Evolutionary conservation across 2,797 vertebrate genomes (phyloP), one percentile per base, ranked within the genome.

Genomic region (Carcharodon carcharias): DNA sequence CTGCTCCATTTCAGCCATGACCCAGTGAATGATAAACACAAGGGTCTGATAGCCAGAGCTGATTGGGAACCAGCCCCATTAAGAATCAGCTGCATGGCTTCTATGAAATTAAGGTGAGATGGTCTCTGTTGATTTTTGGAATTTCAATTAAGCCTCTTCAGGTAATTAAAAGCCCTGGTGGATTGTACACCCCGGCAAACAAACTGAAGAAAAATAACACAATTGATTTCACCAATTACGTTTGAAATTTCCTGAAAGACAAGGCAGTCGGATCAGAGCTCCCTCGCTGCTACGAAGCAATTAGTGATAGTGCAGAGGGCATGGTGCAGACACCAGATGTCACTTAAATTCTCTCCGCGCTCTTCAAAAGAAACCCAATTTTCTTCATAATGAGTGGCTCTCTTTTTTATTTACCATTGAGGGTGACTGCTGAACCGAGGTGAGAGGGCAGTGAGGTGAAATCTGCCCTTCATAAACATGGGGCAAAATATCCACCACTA

Each of bases 331-430:
- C 96, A 96, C 96, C 63, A 96, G 96, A 96, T 96, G 96, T 97
- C 96, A 96, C 95, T 96, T 96, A 69, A 97, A 96, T 96, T 96
- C 96, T 97, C 63, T 0, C n/a, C 96, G 93, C 96, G 95, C 96
- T 89, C 94, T 96, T 97, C 96, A 87, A 96, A 97, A 96, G 97
- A 96, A 96, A 96, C 96, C 96, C 96, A 96, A 96, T 97, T 97
- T 97, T 96, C 96, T 89, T 71, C 96, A 96, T 97, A 97, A 97
- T 97, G 97, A 97, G 97, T 67, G 96, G 96, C 96, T 95, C 96
- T 96, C 96, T 97, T 97, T 96, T 96, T 93, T 96, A 97, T 97
- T 97, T 97, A 96, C 96, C 96, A 96, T 96, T 96, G 97, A 95
- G 97, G 93, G 96, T 69, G 96, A 85, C 8, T n/a, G 56, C 96